Percentiles rank a stretch among this genome's conserved stretches.
Conservation (phyloP, 2,113 vertebrate species). For the Rhegmatorhina hoffmannsi region DNA sequence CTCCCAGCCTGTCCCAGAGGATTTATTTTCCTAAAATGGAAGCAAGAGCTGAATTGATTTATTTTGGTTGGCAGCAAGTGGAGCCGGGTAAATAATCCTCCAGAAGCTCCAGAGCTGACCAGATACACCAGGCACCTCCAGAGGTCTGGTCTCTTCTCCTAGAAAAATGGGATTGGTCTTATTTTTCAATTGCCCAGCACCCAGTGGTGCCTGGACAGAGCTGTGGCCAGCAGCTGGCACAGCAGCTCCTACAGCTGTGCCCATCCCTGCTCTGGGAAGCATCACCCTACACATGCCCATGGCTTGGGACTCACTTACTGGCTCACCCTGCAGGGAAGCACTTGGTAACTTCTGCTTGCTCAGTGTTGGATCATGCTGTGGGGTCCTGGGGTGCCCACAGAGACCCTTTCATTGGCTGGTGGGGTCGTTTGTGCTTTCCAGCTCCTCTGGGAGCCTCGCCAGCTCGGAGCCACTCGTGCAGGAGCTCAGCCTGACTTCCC, state of each 20-base stretch:
- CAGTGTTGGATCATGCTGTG: rapidly evolving
- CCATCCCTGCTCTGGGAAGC: not conserved
- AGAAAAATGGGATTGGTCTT: rapidly evolving
- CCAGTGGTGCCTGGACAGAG: not conserved
- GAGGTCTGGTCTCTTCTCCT: rapidly evolving
- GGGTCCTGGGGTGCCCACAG: not conserved
- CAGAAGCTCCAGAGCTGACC: not conserved
- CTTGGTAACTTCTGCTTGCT: rapidly evolving
- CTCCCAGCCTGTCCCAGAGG: not conserved
- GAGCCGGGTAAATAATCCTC: not conserved
- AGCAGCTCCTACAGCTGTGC: not conserved
- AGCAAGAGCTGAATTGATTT: conserved; percentile 35
- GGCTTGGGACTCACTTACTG: not conserved
- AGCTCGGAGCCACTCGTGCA: not conserved
- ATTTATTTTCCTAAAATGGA: conserved; percentile 58
- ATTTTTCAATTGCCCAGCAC: not conserved
- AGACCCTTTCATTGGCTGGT: not conserved
- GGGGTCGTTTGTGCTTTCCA: not conserved
- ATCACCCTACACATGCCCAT: rapidly evolving
- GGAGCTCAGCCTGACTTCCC: not conserved
- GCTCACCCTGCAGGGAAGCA: rapidly evolving
- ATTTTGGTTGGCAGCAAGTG: conserved; percentile 1
- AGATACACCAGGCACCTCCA: not conserved
- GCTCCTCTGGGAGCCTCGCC: not conserved
- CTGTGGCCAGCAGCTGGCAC: not conserved